Evolutionary conservation across 2,888 invertebrate species (phyloP).

Genomic region (Coelinius sp.): DNA sequence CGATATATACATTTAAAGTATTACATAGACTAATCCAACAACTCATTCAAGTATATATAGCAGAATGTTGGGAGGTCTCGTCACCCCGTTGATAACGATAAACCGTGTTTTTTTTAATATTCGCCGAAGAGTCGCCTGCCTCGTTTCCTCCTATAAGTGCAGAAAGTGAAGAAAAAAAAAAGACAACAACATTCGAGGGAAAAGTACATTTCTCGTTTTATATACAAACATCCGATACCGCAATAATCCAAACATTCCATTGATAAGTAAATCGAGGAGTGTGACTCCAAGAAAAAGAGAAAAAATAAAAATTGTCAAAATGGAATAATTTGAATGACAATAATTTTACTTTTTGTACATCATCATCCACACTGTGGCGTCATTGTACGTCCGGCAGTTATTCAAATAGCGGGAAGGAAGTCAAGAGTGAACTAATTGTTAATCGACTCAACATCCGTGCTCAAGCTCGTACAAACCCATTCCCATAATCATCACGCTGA

Average conservation of each 20-base stretch:
- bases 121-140: background rate
- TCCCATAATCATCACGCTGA: slow-evolving; percentile 5
- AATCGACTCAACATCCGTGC: slow-evolving; percentile 35
- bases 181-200: background rate
- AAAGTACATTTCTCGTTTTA: slow-evolving; percentile 4
- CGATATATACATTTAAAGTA: too few species aligned
- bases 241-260: slow-evolving; percentile 11
- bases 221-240: background rate
- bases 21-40: background rate
- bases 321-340: background rate
- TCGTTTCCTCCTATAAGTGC: background rate
- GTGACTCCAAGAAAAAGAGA: background rate
- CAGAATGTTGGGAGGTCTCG: background rate
- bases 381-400: slow-evolving; percentile 37
- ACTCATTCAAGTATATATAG: background rate
- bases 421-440: slow-evolving; percentile 43
- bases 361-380: slow-evolving; percentile 22
- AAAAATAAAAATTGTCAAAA: too few species aligned
- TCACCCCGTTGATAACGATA: slow-evolving; percentile 8
- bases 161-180: background rate
- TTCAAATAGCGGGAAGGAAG: slow-evolving; percentile 43
- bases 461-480: background rate
- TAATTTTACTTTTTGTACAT: background rate
- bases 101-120: background rate
- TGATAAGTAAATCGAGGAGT: background rate